These are phyloP conservation scores for Boleophthalmus pectinirostris DNA, from an alignment of 2,113 vertebrate genomes.

Conservation along the genomic window DNA sequence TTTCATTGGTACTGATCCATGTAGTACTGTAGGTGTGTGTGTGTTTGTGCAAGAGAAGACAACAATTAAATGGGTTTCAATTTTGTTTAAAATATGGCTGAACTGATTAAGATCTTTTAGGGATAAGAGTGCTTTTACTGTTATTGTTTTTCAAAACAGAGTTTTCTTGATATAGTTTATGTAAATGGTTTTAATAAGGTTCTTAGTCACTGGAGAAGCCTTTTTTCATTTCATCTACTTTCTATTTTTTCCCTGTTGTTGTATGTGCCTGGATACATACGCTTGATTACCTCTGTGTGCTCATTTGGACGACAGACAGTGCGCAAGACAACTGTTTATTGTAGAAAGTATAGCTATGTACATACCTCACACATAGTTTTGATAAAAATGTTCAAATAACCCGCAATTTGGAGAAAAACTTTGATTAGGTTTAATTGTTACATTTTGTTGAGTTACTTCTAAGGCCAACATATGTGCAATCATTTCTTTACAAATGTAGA, in stretches of 20 bases:
- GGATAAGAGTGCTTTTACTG: slow-evolving; percentile 25
- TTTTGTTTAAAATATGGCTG: slow-evolving; percentile 31
- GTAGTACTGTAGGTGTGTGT: slow-evolving; percentile 57
- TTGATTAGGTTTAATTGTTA: slow-evolving; percentile 65
- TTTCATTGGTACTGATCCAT: slow-evolving; percentile 63
- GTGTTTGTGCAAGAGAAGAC: slow-evolving; percentile 54
- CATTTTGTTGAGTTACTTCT: slow-evolving; percentile 64
- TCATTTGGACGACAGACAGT: slow-evolving; percentile 54
- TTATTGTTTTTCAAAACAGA: slow-evolving; percentile 29
- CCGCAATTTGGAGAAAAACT: slow-evolving; percentile 72
- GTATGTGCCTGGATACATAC: slow-evolving; percentile 78
- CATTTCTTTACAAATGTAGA: slow-evolving; percentile 15
- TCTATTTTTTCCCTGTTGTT: slow-evolving; percentile 50
- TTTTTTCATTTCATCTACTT: slow-evolving; percentile 40
- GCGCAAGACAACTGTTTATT: slow-evolving; percentile 63
- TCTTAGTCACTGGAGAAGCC: slow-evolving; percentile 40
- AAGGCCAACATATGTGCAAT: slow-evolving; percentile 58
- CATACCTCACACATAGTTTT: slow-evolving; percentile 77
- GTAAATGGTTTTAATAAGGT: slow-evolving; percentile 51
- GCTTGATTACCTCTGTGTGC: slow-evolving; percentile 79
- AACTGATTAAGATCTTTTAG: slow-evolving; percentile 33
- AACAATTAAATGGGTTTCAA: slow-evolving; percentile 25
- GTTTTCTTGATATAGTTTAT: slow-evolving; percentile 55
- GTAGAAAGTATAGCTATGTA: slow-evolving; percentile 71
- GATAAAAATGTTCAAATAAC: slow-evolving; percentile 70